Evolutionary conservation across 2,113 vertebrate species (phyloP), one percentile per base, ranked within the genome.

Genomic region (Orientallactaga bullata): DNA sequence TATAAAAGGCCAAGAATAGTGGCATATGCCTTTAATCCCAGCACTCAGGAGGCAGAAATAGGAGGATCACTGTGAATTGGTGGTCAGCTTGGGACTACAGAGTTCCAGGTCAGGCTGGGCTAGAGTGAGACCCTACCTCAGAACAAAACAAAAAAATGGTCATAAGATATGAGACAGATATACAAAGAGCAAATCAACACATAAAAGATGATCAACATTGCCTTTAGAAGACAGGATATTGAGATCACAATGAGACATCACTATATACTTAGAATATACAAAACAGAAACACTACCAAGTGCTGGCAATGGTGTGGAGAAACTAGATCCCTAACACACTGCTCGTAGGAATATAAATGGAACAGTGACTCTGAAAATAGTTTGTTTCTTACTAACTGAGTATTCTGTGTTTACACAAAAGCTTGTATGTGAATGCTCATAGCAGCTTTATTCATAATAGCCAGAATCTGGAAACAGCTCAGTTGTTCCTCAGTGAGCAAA

Each of bases 271-370:
- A 66, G 60, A 93, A 89, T 51, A 60, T n/a, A 39, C 69, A 72
- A 94, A 85, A 86, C 74, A 80, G 89, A 95, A 90, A n/a, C 51
- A 91, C 4, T n/a, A 87, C 10, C 66, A 77, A 88, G 92, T 68
- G 11, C 39, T 88, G 26, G 63, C 32, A 89, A 79, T 11, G 71
- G 32, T 84, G 42, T 42, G 23, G 24, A 37, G 68, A 95, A 92
- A 58, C 23, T 26, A 42, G 65, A 82, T 83, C 69, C 61, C 30
- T 83, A 74, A 74, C 76, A 80, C 28, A 81, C 78, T 73, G 28
- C 65, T 87, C 32, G 7, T 88, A 51, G 78, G 9, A 61, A 66
- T 82, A 55, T 32, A 90, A 88, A 85, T 85, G 88, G 61, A 63
- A 77, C 60, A 74, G 35, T 77, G 28, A 69, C 84, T 77, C 84